Base-by-base conservation (phyloP, 2,113 vertebrate species). In the Rafetus swinhoei region DNA sequence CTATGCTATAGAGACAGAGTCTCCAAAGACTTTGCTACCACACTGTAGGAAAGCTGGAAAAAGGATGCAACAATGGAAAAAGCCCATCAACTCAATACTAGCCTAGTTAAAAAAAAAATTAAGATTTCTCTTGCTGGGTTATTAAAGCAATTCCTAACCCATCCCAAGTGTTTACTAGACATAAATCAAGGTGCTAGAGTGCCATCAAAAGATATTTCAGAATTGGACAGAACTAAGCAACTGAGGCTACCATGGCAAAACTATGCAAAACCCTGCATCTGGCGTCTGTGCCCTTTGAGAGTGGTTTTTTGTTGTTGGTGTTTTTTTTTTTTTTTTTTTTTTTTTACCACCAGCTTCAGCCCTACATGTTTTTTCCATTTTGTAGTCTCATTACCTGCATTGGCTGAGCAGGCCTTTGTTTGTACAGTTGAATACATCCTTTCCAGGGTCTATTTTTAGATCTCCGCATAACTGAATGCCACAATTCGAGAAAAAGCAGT, bases 351-450 rank as follows among this genome's bases (percentile, higher is more conserved):
- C 53, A 12, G 25, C 91, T 84, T 86, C 87, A 81, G 12, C 85
- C 85, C 91, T 45, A 59, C 74, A 3, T 87, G 88, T 93, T 96
- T 91, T 95, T 95, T 91, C 97, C 95, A 94, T 82, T 57, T 1
- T 94, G 88, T 52, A 95, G 95, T 93, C 95, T 96, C 94, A 74
- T 94, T 96, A 96, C 96, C 96, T 97, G 92, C 90, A 4, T 1
- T 88, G 94, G 60, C 95, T 19, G 65, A 87, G 97, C 87, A 55
- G 91, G 95, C 87, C 95, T 96, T 95, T 90, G 92, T 97, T 97
- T 98, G 97, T 84, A 81, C 94, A 97, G 96, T 94, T 90, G 89
- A 97, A 95, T 45, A 94, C 95, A 97, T 97, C 96, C 96, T 97
- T 95, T 86, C 96, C 95, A 92, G 96, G 86, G 53, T 25, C 79